These are phyloP conservation scores for Physocephala rufipes DNA, from an alignment of 2,888 invertebrate genomes.

Conservation along the genomic window DNA sequence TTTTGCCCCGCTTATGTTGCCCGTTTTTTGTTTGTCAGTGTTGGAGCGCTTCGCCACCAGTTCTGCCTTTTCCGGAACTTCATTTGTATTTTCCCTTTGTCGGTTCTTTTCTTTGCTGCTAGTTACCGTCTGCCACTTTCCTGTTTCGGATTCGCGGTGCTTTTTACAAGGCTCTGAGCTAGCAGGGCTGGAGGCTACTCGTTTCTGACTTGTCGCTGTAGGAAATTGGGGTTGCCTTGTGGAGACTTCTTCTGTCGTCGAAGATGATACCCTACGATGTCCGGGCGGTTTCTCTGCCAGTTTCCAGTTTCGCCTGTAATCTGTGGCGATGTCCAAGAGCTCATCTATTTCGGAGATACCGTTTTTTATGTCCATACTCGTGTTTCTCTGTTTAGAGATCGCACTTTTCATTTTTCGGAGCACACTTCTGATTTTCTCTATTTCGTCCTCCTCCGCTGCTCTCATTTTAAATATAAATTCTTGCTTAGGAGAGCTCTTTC, in stretches of 20 bases:
- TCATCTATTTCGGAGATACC: neutral
- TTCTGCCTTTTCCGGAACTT: neutral
- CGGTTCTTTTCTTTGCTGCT: neutral
- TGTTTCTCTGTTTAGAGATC: neutral
- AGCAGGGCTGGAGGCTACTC: neutral
- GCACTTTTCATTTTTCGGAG: neutral
- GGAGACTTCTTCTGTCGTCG: neutral
- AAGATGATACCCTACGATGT: neutral
- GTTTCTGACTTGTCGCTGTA: neutral
- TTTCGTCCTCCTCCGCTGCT: neutral
- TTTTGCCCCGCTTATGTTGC: neutral
- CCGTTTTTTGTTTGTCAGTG: neutral
- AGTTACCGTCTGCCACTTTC: neutral
- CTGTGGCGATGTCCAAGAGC: neutral
- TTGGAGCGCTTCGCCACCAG: neutral
- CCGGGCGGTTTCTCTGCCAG: neutral
- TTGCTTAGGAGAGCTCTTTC: neutral
- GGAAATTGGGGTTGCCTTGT: neutral
- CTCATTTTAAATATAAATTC: slow-evolving; percentile 5
- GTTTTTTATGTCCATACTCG: neutral
- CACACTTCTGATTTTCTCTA: neutral
- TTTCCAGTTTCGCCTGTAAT: slow-evolving; percentile 5
- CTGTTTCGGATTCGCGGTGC: neutral
- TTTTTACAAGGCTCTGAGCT: neutral
- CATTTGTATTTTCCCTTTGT: neutral